These are phyloP conservation scores for Shargacucullia verbasci DNA, from an alignment of 2,888 invertebrate species.

Conservation along the genomic window DNA sequence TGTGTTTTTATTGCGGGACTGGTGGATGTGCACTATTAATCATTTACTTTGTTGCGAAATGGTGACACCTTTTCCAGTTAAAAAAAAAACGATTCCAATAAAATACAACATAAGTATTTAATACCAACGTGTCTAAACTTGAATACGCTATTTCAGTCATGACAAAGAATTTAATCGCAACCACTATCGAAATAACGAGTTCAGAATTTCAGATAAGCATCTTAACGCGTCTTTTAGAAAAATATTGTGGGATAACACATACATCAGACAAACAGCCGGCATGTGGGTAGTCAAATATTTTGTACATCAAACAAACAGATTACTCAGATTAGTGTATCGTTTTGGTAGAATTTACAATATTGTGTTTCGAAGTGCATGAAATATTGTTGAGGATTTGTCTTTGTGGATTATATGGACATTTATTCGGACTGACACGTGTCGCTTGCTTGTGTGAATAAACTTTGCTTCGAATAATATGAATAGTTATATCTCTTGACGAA, in stretches of 20 bases:
- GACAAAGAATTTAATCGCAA: constrained; percentile 41
- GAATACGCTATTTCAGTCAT: constrained; percentile 26
- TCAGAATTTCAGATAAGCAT: constrained; percentile 46
- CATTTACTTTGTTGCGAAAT: constrained; percentile 23
- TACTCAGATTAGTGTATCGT: too few relatives aligned
- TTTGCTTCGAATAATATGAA: too few relatives aligned
- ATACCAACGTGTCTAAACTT: constrained; percentile 14
- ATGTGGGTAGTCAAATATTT: constrained; percentile 35
- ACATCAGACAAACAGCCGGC: constrained; percentile 28
- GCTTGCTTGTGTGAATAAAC: background rate
- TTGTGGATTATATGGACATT: background rate
- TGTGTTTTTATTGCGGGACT: constrained; percentile 14
- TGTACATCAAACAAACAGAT: constrained; percentile 7
- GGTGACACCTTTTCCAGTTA: constrained; percentile 5
- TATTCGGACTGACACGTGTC: background rate
- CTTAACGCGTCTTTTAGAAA: constrained; percentile 37
- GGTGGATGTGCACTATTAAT: constrained; percentile 6
- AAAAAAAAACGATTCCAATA: constrained; percentile 11
- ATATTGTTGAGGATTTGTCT: background rate
- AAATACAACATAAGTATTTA: constrained; percentile 10
- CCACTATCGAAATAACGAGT: constrained; percentile 47
- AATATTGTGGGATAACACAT: constrained; percentile 27
- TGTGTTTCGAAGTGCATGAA: background rate
- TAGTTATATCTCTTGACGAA: background rate
- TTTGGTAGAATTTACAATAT: constrained; percentile 19